Evolutionary conservation across 2,888 invertebrate species (phyloP).

Genomic region (Xestoiulus laeticollis): DNA sequence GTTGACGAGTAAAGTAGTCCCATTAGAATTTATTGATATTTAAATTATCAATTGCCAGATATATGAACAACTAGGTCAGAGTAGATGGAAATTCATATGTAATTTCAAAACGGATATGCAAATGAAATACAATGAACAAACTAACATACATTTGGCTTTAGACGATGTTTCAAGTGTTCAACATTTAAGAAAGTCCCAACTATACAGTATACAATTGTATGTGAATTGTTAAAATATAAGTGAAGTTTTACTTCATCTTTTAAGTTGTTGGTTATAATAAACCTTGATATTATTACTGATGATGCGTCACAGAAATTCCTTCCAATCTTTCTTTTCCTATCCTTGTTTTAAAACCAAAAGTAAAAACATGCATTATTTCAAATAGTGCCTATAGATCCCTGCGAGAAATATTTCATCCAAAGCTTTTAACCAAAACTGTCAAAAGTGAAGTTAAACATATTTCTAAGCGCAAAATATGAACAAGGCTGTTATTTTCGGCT

Average conservation of each 20-base stretch:
- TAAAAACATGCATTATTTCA: not conserved
- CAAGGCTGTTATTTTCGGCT: not conserved
- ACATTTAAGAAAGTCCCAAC: no score
- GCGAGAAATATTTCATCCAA: not conserved
- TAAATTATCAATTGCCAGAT: not conserved
- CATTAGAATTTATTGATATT: not conserved
- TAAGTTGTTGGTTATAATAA: no score
- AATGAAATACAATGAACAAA: no score
- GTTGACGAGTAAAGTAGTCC: not conserved
- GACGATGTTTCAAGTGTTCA: no score
- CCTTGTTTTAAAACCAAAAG: not conserved
- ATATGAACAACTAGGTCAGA: not conserved
- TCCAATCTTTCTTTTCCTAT: not conserved
- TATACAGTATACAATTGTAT: no score
- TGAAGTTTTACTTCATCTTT: no score
- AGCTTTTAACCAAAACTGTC: not conserved
- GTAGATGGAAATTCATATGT: not conserved
- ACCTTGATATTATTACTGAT: no score
- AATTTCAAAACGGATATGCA: not conserved
- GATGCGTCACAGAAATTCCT: not conserved
- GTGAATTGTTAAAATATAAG: no score
- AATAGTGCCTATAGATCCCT: not conserved
- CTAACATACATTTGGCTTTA: no score
- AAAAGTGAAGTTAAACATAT: conserved; percentile 16
- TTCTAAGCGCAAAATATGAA: conserved; percentile 35